Evolutionary conservation across 2,888 invertebrate species (phyloP).

Genomic region (Nephrotoma appendiculata): DNA sequence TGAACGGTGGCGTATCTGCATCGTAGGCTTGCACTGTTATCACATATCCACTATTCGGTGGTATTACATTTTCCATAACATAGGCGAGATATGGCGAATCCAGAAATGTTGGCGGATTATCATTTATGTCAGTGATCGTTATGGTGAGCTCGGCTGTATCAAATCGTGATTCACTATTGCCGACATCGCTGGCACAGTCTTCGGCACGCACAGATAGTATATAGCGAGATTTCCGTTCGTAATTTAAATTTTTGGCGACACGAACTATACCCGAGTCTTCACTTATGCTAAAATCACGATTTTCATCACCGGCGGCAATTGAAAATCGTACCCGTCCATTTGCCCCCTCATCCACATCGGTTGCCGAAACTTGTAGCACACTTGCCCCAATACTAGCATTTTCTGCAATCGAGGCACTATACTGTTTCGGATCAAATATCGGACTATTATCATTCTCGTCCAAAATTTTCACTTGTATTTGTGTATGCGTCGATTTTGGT

Average conservation of each 20-base stretch:
- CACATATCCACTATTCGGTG: constrained; percentile 64
- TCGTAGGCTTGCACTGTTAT: constrained; percentile 77
- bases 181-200: constrained; percentile 65
- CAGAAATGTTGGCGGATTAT: constrained; percentile 82
- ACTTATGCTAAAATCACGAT: constrained; percentile 80
- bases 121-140: constrained; percentile 80
- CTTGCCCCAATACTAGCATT: constrained; percentile 88
- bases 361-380: constrained; percentile 78
- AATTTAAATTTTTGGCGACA: constrained; percentile 86
- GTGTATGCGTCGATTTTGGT: constrained; percentile 51
- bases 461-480: constrained; percentile 56
- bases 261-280: constrained; percentile 84
- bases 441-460: constrained; percentile 88
- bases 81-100: constrained; percentile 90
- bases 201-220: constrained; percentile 72
- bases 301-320: constrained; percentile 76
- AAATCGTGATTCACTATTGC: constrained; percentile 39
- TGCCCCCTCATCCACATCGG: constrained; percentile 72
- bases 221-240: constrained; percentile 77
- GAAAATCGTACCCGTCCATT: constrained; percentile 89
- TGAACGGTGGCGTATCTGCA: constrained; percentile 81
- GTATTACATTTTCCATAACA: constrained; percentile 84
- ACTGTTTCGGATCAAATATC: constrained; percentile 76
- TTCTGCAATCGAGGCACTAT: constrained; percentile 80
- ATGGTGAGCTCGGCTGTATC: constrained; percentile 73